These are phyloP conservation scores for Protodeltote pygarga DNA, from an alignment of 2,888 invertebrate species.

Conservation along the genomic window DNA sequence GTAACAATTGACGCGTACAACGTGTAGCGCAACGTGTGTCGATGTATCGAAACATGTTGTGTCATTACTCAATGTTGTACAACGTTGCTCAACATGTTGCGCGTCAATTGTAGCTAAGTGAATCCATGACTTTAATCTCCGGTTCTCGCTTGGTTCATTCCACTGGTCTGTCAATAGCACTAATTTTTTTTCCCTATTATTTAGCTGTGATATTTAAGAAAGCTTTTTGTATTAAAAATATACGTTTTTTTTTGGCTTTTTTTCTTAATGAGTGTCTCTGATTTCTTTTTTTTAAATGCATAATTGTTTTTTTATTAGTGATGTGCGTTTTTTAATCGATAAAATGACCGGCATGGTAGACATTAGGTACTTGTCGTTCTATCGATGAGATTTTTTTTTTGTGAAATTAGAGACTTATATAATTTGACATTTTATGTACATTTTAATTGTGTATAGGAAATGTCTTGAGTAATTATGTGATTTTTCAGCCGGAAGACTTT, in stretches of 20 bases:
- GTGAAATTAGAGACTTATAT: conserved; percentile 10
- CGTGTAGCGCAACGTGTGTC: no score
- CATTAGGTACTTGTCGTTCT: not conserved
- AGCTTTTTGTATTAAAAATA: conserved; percentile 17
- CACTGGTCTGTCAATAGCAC: conserved; percentile 54
- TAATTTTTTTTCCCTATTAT: conserved; percentile 56
- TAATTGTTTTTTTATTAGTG: conserved; percentile 8
- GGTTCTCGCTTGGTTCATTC: conserved; percentile 34
- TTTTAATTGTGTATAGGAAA: conserved; percentile 36
- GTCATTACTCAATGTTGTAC: no score
- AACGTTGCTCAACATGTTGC: conserved; percentile 47
- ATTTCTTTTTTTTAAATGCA: conserved; percentile 1
- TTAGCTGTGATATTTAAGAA: conserved; percentile 76
- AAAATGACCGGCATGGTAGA: not conserved
- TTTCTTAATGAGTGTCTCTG: conserved; percentile 8
- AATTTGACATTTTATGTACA: conserved; percentile 14
- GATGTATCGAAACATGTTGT: no score
- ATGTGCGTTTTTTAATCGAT: not conserved
- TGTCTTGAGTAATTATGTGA: conserved; percentile 28
- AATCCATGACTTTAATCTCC: no score
- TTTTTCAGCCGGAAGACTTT: conserved; percentile 29
- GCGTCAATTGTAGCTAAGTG: no score
- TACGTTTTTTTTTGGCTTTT: conserved; percentile 4
- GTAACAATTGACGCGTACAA: no score
- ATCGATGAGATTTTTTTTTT: conserved; percentile 20